Evolutionary conservation across 2,797 vertebrate species (phyloP).

Genomic region (Spondyliosoma cantharus): DNA sequence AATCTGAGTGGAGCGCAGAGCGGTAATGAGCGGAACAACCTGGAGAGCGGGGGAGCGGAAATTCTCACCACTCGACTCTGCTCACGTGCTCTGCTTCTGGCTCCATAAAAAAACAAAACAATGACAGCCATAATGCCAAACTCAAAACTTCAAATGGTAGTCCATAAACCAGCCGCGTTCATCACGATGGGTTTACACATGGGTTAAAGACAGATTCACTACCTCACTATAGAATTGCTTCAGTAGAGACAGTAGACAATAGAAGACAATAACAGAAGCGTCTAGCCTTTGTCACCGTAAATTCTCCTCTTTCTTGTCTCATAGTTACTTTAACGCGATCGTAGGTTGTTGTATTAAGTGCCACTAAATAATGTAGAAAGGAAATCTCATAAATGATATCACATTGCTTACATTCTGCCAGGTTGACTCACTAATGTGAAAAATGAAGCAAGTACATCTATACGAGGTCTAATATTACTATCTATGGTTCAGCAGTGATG

Average conservation of each 20-base stretch:
- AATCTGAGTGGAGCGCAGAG: too few species aligned
- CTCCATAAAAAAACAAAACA: too few species aligned
- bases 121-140: too few species aligned
- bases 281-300: not conserved
- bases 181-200: too few species aligned
- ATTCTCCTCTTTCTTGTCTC: not conserved
- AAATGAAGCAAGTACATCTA: not conserved
- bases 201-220: not conserved
- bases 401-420: slow-evolving; percentile 8
- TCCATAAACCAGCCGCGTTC: too few species aligned
- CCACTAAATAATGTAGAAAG: slow-evolving; percentile 18
- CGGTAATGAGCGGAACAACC: too few species aligned
- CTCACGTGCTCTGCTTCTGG: too few species aligned
- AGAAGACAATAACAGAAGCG: not conserved
- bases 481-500: slow-evolving; percentile 2
- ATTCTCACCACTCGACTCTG: too few species aligned
- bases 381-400: slow-evolving; percentile 17
- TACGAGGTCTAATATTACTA: not conserved
- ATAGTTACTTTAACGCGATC: slow-evolving; percentile 3
- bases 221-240: not conserved
- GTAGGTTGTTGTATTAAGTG: not conserved
- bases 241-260: too few species aligned
- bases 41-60: too few species aligned
- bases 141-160: too few species aligned
- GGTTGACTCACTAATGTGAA: not conserved